These are phyloP conservation scores for Pampus argenteus DNA, from an alignment of 2,797 vertebrate genomes.

Conservation along the genomic window DNA sequence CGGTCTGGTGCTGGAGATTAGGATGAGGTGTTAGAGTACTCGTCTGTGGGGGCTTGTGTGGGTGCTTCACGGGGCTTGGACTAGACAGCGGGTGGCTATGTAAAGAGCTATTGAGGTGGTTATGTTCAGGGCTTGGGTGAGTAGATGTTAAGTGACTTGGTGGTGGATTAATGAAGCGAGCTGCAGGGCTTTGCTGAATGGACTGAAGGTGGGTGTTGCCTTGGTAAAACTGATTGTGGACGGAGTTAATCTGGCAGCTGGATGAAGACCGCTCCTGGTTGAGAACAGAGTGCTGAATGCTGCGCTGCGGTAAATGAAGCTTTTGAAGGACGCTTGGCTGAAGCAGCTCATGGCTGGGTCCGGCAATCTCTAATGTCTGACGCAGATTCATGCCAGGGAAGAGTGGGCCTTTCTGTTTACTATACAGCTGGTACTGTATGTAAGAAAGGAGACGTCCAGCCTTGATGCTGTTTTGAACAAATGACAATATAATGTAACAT, in stretches of 20 bases:
- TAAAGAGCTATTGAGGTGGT: slow-evolving; percentile 31
- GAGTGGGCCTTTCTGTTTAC: slow-evolving; percentile 91
- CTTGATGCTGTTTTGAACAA: slow-evolving; percentile 88
- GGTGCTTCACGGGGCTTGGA: slow-evolving; percentile 44
- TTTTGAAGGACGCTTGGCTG: slow-evolving; percentile 54
- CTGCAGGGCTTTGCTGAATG: slow-evolving; percentile 42
- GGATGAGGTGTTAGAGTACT: slow-evolving; percentile 34
- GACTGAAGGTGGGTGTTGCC: slow-evolving; percentile 55
- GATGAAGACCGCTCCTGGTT: slow-evolving; percentile 35
- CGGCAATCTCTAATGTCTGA: slow-evolving; percentile 80
- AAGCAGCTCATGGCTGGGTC: slow-evolving; percentile 79
- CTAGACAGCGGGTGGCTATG: slow-evolving; percentile 38
- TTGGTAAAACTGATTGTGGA: slow-evolving; percentile 33
- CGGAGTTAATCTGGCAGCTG: slow-evolving; percentile 41
- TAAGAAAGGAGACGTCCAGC: slow-evolving; percentile 92
- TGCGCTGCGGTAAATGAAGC: slow-evolving; percentile 49
- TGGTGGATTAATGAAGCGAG: slow-evolving; percentile 27
- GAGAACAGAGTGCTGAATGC: slow-evolving; percentile 41
- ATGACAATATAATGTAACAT: slow-evolving; percentile 6
- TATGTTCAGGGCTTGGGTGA: slow-evolving; percentile 23
- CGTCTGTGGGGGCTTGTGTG: slow-evolving; percentile 33
- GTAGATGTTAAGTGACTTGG: slow-evolving; percentile 23
- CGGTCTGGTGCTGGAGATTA: slow-evolving; percentile 44
- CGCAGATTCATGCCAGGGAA: slow-evolving; percentile 80
- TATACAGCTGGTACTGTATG: slow-evolving; percentile 95